These are phyloP conservation scores for Gymnorhina tibicen DNA, from an alignment of 2,113 vertebrate genomes.

Conservation along the genomic window DNA sequence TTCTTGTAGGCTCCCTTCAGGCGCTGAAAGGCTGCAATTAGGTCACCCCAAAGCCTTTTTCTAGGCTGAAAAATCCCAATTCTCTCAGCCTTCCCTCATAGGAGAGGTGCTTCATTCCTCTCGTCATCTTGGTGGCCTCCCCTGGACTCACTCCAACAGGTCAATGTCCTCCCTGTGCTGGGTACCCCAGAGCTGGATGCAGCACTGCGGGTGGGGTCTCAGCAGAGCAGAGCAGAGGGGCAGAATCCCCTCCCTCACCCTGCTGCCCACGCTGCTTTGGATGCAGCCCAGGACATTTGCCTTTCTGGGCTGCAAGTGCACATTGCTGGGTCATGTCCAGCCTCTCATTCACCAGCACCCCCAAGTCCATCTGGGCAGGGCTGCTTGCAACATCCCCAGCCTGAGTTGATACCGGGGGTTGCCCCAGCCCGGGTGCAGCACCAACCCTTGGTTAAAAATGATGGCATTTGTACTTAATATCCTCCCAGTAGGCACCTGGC, in stretches of 20 bases:
- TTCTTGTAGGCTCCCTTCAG: background rate
- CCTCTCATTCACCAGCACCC: background rate
- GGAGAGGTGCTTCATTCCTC: background rate
- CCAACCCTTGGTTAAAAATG: background rate
- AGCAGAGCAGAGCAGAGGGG: background rate
- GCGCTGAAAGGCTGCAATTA: background rate
- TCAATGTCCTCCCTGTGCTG: background rate
- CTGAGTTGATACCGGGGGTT: accelerated
- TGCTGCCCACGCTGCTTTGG: accelerated
- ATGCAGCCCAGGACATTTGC: accelerated
- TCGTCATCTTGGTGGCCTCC: background rate
- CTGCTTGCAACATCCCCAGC: background rate
- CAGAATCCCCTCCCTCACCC: background rate
- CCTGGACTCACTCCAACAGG: background rate
- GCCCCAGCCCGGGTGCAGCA: accelerated
- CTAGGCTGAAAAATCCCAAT: background rate
- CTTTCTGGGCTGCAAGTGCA: background rate
- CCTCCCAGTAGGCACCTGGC: background rate
- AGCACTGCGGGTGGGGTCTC: background rate
- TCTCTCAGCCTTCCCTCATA: background rate
- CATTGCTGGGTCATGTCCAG: background rate
- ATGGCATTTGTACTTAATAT: background rate
- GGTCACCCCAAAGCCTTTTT: background rate
- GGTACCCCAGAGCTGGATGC: background rate
- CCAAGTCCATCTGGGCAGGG: background rate